Percentiles rank a stretch among this genome's conserved stretches.
These are phyloP conservation scores for Electrona antarctica DNA, from an alignment of 2,113 vertebrate species.

Conservation along the genomic window DNA sequence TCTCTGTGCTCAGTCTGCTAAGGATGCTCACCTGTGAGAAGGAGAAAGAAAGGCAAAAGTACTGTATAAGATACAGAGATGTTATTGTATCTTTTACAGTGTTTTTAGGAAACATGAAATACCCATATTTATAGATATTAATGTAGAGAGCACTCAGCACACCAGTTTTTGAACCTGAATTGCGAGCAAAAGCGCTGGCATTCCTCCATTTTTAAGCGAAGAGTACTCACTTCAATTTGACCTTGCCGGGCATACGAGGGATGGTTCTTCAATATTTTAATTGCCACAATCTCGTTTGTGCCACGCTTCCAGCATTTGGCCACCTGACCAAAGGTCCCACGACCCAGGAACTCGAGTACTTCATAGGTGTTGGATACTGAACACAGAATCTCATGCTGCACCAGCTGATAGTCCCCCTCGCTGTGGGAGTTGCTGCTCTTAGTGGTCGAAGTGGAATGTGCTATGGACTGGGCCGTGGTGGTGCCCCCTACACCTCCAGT, in stretches of 20 bases:
- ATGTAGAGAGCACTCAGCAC: too few relatives aligned
- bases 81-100: too few relatives aligned
- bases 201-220: too few relatives aligned
- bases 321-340: slow-evolving; percentile 96
- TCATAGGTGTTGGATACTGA: slow-evolving; percentile 98
- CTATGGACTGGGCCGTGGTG: slow-evolving; percentile 84
- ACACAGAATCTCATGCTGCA: slow-evolving; percentile 97
- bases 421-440: slow-evolving; percentile 96
- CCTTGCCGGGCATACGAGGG: slow-evolving; percentile 97
- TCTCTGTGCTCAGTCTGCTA: slow-evolving; percentile 94
- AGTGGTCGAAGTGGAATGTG: slow-evolving; percentile 88
- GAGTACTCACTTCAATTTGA: slow-evolving; percentile 90
- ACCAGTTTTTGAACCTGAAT: too few relatives aligned
- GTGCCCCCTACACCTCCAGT: slow-evolving; percentile 85
- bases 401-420: slow-evolving; percentile 98
- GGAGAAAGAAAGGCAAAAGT: background rate
- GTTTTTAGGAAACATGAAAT: too few relatives aligned
- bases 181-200: too few relatives aligned
- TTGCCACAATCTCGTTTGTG: slow-evolving; percentile 97
- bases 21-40: slow-evolving; percentile 91
- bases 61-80: too few relatives aligned
- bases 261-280: slow-evolving; percentile 98
- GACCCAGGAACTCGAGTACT: slow-evolving; percentile 95
- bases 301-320: slow-evolving; percentile 98
- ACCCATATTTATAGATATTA: too few relatives aligned